Evolutionary conservation across 2,113 vertebrate genomes (phyloP).

Genomic region (Pagrus major): DNA sequence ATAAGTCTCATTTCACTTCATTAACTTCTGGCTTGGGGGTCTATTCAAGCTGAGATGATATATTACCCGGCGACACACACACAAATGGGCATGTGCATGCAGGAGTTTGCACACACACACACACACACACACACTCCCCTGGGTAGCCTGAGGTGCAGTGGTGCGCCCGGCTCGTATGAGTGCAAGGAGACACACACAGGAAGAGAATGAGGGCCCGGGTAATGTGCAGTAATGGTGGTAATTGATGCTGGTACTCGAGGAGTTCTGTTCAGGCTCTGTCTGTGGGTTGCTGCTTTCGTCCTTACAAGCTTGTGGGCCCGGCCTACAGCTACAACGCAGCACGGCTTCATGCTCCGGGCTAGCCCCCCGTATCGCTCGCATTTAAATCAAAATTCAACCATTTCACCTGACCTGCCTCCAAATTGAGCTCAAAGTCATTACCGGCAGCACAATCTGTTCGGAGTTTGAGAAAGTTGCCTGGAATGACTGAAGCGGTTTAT

Average conservation of each 20-base stretch:
- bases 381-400: constrained; percentile 31
- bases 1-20: constrained; percentile 88
- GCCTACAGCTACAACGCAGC: constrained; percentile 20
- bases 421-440: constrained; percentile 56
- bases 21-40: constrained; percentile 85
- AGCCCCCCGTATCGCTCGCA: constrained; percentile 1
- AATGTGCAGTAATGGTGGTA: constrained; percentile 76
- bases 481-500: constrained; percentile 50
- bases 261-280: constrained; percentile 50
- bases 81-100: constrained; percentile 15
- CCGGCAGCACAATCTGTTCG: constrained; percentile 11
- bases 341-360: background rate
- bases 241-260: constrained; percentile 71
- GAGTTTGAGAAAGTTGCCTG: constrained; percentile 45
- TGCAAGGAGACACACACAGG: constrained; percentile 63
- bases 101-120: constrained; percentile 18
- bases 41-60: constrained; percentile 82
- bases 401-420: constrained; percentile 47
- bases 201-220: constrained; percentile 69
- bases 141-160: constrained; percentile 67
- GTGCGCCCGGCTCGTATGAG: constrained; percentile 46
- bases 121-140: constrained; percentile 25
- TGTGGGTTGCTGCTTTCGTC: constrained; percentile 44
- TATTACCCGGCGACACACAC: constrained; percentile 71
- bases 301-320: constrained; percentile 23